These are phyloP conservation scores for Triops longicaudatus DNA, from an alignment of 1,140 invertebrate species.

Conservation along the genomic window DNA sequence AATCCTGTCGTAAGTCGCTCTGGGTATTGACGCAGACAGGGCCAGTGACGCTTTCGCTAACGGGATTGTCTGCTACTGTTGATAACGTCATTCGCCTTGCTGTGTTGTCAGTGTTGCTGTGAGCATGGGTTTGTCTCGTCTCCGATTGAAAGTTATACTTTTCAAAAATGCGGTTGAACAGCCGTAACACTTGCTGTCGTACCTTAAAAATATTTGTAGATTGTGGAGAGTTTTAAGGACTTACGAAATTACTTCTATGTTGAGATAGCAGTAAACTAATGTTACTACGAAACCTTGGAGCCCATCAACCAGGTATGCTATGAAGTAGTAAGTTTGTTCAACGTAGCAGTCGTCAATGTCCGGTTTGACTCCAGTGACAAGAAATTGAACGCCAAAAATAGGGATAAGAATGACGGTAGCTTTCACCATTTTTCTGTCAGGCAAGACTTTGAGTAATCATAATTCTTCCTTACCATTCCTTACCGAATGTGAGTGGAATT, in stretches of 20 bases:
- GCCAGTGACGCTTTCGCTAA: not conserved
- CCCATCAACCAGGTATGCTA: conserved; percentile 46
- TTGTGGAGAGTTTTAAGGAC: not conserved
- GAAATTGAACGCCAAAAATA: conserved; percentile 47
- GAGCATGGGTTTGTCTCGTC: not conserved
- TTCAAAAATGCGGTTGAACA: not conserved
- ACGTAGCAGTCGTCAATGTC: conserved; percentile 40
- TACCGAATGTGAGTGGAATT: conserved; percentile 28
- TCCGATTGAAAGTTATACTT: not conserved
- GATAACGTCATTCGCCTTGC: not conserved
- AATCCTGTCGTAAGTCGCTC: not conserved
- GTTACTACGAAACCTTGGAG: conserved; percentile 49
- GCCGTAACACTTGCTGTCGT: not conserved
- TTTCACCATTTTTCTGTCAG: conserved; percentile 44
- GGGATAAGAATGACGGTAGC: conserved; percentile 47
- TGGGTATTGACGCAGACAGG: not conserved
- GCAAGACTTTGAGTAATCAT: not conserved
- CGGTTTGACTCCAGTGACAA: conserved; percentile 43
- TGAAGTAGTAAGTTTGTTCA: conserved; percentile 47
- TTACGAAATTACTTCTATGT: conserved; percentile 46
- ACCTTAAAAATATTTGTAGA: not conserved
- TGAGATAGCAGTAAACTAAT: conserved; percentile 50
- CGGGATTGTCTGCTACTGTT: not conserved
- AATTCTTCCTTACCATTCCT: not conserved
- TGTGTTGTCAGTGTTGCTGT: not conserved